Evolutionary conservation across 2,113 vertebrate genomes (phyloP).

Genomic region (Casuarius casuarius): DNA sequence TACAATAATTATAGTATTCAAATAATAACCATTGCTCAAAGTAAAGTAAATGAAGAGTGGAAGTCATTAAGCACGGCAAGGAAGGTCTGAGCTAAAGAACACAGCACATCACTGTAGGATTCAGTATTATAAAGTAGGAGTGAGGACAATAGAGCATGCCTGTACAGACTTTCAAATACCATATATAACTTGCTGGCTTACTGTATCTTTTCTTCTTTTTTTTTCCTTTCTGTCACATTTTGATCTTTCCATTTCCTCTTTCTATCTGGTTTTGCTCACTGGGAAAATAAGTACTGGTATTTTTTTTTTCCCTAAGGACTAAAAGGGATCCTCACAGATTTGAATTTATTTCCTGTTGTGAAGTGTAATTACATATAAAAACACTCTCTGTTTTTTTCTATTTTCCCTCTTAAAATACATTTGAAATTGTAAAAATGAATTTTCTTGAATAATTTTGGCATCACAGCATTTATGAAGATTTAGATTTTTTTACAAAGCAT

Average conservation of each 20-base stretch:
- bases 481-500: neutral
- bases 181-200: neutral
- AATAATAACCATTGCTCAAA: neutral
- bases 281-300: neutral
- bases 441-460: neutral
- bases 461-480: neutral
- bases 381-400: neutral
- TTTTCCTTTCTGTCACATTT: neutral
- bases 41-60: neutral
- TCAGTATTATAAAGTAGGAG: neutral
- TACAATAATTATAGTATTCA: neutral
- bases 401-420: neutral
- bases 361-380: neutral
- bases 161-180: neutral
- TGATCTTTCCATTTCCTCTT: neutral
- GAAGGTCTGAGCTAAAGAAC: constrained; percentile 2
- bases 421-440: neutral
- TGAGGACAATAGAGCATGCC: neutral
- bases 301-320: neutral
- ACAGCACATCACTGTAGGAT: neutral
- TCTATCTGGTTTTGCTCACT: neutral
- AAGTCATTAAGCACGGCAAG: neutral
- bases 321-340: neutral
- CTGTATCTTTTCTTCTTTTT: neutral
- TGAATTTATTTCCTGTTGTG: neutral